These are phyloP conservation scores for Zonotrichia leucophrys DNA, from an alignment of 2,113 vertebrate genomes.

Conservation along the genomic window DNA sequence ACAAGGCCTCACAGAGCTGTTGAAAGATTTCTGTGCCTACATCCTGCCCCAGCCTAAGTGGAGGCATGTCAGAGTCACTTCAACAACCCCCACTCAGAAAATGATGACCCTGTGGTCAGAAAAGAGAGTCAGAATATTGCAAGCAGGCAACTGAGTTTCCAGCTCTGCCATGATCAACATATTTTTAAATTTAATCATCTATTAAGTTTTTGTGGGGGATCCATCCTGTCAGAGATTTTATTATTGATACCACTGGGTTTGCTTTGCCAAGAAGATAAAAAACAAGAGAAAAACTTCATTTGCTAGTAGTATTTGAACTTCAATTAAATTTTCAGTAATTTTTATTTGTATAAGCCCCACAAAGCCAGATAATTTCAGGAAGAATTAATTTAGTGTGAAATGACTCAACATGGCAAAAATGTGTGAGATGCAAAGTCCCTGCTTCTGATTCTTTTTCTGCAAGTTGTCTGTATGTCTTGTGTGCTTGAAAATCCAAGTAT, in stretches of 20 bases:
- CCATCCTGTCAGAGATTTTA: neutral
- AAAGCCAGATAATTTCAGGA: neutral
- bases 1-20: neutral
- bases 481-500: neutral
- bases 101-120: neutral
- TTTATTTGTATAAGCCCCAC: neutral
- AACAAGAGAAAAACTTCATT: neutral
- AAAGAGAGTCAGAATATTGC: neutral
- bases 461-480: accelerated
- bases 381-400: neutral
- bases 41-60: neutral
- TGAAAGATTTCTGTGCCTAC: neutral
- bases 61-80: neutral
- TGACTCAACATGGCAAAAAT: neutral
- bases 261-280: neutral
- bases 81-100: neutral
- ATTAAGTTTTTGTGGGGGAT: neutral
- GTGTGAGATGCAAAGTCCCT: neutral
- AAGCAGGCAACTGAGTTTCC: neutral
- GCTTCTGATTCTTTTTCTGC: neutral
- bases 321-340: neutral
- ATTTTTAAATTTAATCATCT: neutral
- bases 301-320: neutral
- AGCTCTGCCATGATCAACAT: neutral
- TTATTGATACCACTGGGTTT: neutral